These are phyloP conservation scores for Heterohyrax brucei DNA, from an alignment of 2,797 vertebrate genomes.

Conservation along the genomic window DNA sequence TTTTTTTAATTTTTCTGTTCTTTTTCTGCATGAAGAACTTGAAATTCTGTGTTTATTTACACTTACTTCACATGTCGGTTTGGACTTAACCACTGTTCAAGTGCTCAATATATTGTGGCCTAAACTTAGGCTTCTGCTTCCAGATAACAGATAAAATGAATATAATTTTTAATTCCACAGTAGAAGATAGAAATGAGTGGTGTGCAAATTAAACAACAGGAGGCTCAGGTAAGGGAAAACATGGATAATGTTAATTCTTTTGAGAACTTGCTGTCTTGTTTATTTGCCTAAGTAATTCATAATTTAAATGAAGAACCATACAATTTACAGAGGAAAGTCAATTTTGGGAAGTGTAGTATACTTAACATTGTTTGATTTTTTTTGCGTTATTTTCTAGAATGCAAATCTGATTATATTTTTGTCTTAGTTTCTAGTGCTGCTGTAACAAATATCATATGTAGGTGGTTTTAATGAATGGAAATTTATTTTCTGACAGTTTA, in stretches of 20 bases:
- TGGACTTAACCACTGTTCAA: not conserved
- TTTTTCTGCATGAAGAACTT: not conserved
- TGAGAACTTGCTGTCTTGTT: not conserved
- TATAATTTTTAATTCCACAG: conserved; percentile 52
- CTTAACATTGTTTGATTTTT: not conserved
- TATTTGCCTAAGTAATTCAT: not conserved
- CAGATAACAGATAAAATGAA: conserved; percentile 8
- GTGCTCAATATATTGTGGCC: not conserved
- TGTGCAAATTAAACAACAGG: conserved; percentile 50
- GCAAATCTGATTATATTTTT: not conserved
- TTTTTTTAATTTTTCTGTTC: not conserved
- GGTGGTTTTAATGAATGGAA: not conserved
- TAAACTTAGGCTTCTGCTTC: not conserved
- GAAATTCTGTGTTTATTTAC: not conserved
- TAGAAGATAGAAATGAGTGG: conserved; percentile 62
- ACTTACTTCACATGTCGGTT: not conserved
- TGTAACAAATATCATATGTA: not conserved
- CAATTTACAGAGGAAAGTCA: not conserved
- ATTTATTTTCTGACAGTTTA: not conserved
- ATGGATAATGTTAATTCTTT: not conserved
- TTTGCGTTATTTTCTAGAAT: not conserved
- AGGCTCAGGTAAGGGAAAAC: not conserved
- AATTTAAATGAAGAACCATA: not conserved
- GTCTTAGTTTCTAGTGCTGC: not conserved
- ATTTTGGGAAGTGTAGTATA: not conserved